Percentiles rank a stretch among this genome's conserved stretches.
Evolutionary conservation across 2,113 vertebrate genomes (phyloP).

Genomic region (Aviceda subcristata): DNA sequence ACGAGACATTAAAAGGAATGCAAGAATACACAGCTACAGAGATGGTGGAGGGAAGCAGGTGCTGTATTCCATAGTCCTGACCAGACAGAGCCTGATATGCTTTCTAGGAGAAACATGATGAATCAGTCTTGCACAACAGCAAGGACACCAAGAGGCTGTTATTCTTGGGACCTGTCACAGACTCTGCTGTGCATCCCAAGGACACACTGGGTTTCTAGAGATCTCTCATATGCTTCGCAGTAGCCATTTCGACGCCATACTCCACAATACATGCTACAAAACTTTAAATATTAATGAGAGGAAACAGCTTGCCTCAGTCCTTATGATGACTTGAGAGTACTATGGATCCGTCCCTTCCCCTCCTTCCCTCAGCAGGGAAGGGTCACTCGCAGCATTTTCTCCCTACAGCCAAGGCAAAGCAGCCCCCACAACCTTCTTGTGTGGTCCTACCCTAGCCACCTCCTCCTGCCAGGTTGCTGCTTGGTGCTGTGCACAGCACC

Average conservation of each 20-base stretch:
- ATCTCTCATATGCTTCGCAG: background rate
- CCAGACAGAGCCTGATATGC: background rate
- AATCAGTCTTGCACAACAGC: background rate
- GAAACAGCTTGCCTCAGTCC: background rate
- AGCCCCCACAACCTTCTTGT: background rate
- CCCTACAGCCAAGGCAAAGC: background rate
- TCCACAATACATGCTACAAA: background rate
- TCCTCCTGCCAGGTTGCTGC: background rate
- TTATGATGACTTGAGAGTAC: background rate
- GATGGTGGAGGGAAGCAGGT: background rate
- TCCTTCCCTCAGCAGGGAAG: background rate
- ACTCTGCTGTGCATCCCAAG: background rate
- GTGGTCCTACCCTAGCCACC: background rate
- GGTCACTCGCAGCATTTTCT: background rate
- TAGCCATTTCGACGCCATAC: background rate
- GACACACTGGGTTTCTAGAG: background rate
- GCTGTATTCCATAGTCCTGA: background rate
- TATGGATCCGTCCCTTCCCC: accelerated
- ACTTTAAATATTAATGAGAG: background rate
- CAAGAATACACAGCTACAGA: background rate
- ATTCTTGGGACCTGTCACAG: background rate
- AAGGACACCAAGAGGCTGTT: background rate
- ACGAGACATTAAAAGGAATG: background rate
- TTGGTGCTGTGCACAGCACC: background rate
- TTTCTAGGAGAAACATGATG: background rate